These are phyloP conservation scores for Enteromius anoplus DNA, from an alignment of 2,797 vertebrate genomes.

Conservation along the genomic window DNA sequence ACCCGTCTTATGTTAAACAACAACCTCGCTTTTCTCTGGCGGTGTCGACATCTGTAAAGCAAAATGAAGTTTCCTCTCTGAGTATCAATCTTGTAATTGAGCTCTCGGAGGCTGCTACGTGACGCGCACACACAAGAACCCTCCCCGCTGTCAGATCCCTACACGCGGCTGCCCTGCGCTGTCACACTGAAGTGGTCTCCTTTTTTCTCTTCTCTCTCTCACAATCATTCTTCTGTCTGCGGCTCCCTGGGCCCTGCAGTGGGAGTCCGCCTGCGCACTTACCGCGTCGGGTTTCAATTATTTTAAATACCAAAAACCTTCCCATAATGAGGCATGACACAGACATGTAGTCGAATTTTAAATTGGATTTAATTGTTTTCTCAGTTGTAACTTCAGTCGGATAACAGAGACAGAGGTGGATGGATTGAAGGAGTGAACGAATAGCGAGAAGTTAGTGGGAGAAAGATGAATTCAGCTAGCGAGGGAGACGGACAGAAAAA, in stretches of 20 bases:
- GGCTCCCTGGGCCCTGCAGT: constrained; percentile 44
- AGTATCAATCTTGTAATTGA: constrained; percentile 84
- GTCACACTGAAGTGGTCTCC: constrained; percentile 53
- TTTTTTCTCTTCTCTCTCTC: constrained; percentile 37
- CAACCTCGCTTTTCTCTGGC: constrained; percentile 68
- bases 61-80: constrained; percentile 83
- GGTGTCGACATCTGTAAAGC: constrained; percentile 82
- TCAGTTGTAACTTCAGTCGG: constrained; percentile 50
- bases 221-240: constrained; percentile 33
- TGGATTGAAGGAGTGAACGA: constrained; percentile 1
- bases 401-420: constrained; percentile 31
- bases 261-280: constrained; percentile 39
- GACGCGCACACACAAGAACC: constrained; percentile 77
- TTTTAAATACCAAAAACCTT: constrained; percentile 54
- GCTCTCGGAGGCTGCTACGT: constrained; percentile 76
- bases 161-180: constrained; percentile 47
- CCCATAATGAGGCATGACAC: constrained; percentile 56
- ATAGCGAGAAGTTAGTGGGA: constrained; percentile 33
- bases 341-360: constrained; percentile 54
- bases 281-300: constrained; percentile 56
- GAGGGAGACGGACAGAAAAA: constrained; percentile 3
- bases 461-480: constrained; percentile 23
- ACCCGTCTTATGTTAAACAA: constrained; percentile 75
- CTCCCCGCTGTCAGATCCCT: constrained; percentile 53
- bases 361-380: constrained; percentile 62